Conservation (phyloP, 2,797 vertebrate species). For the Trichosurus vulpecula region DNA sequence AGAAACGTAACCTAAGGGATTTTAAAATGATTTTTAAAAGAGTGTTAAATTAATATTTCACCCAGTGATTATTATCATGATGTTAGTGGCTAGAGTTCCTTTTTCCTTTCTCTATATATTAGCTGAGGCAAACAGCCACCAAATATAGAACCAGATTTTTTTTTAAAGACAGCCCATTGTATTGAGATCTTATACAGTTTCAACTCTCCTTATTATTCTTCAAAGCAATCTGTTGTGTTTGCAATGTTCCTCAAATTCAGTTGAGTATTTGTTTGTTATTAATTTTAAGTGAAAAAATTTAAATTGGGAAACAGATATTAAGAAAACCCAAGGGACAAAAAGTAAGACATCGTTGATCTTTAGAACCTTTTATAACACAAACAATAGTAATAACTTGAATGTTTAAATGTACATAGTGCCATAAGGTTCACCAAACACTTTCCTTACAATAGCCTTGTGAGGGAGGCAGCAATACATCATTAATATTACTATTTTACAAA, state of each 20-base stretch:
- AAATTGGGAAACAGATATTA: constrained; percentile 19
- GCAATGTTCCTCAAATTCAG: neutral
- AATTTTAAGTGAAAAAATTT: neutral
- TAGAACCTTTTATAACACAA: neutral
- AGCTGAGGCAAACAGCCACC: neutral
- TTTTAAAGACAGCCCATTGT: neutral
- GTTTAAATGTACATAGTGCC: neutral
- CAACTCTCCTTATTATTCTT: neutral
- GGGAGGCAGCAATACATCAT: neutral
- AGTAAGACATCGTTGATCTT: neutral
- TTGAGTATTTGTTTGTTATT: neutral
- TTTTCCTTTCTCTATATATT: neutral
- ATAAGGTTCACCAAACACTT: neutral
- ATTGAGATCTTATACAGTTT: neutral
- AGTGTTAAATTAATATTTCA: constrained; percentile 60
- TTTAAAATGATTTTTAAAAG: constrained; percentile 44
- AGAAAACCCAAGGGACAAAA: constrained; percentile 10
- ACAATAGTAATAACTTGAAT: neutral
- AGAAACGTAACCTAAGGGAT: constrained; percentile 31
- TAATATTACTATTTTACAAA: neutral
- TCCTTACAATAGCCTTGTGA: neutral
- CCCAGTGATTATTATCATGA: constrained; percentile 50
- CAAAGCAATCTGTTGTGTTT: neutral
- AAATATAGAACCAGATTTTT: neutral
- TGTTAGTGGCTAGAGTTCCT: neutral